These are phyloP conservation scores for Mastomys natalensis DNA, from an alignment of 2,113 vertebrate species.

Conservation along the genomic window DNA sequence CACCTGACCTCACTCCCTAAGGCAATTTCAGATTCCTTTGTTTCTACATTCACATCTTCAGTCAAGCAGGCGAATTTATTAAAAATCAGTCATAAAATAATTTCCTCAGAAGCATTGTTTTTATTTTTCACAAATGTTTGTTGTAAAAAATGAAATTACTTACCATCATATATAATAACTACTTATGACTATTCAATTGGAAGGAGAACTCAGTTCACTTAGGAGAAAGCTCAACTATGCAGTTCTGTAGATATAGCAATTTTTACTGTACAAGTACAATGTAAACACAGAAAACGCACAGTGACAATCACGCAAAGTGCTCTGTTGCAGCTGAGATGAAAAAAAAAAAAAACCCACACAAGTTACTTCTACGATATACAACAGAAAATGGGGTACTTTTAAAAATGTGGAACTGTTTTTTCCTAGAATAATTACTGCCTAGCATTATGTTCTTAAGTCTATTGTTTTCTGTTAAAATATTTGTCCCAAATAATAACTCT, in stretches of 20 bases:
- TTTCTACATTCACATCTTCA: constrained; percentile 78
- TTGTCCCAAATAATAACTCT: neutral
- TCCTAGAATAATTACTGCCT: neutral
- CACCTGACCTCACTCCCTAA: constrained; percentile 80
- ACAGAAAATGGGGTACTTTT: neutral
- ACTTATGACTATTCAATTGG: constrained; percentile 15
- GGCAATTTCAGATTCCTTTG: constrained; percentile 77
- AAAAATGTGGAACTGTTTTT: neutral
- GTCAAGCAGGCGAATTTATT: constrained; percentile 51
- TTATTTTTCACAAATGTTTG: constrained; percentile 46
- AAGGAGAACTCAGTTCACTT: neutral
- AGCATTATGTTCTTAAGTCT: neutral
- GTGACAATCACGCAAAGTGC: neutral
- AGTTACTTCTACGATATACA: neutral
- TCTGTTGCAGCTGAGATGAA: neutral
- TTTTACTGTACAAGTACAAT: neutral
- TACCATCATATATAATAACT: constrained; percentile 46
- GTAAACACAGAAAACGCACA: neutral
- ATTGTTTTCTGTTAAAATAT: constrained; percentile 26
- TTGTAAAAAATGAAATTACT: constrained; percentile 67
- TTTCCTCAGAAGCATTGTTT: constrained; percentile 30
- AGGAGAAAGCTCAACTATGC: neutral
- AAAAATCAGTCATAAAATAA: constrained; percentile 56
- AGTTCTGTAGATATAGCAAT: constrained; percentile 5
- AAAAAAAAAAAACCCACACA: neutral